Conservation (phyloP, 2,888 invertebrate species). For the Ectemnius lituratus region DNA sequence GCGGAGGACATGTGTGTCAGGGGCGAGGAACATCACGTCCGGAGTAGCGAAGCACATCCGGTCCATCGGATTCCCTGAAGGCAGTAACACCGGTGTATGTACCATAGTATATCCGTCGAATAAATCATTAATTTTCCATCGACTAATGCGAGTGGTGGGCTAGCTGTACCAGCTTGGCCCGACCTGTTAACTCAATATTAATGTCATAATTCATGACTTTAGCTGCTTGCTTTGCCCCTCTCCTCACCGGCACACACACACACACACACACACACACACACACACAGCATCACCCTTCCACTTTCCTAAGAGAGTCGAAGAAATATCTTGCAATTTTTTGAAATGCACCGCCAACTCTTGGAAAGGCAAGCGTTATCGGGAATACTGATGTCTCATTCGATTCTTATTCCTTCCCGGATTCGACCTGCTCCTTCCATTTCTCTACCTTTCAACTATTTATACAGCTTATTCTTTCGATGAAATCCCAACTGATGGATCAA, state of each 20-base stretch:
- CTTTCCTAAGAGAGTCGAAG: too few relatives aligned
- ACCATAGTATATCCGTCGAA: constrained; percentile 23
- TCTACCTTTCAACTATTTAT: background rate
- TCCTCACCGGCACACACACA: too few relatives aligned
- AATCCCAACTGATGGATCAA: too few relatives aligned
- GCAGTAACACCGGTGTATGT: constrained; percentile 73
- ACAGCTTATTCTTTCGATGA: too few relatives aligned
- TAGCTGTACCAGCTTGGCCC: background rate
- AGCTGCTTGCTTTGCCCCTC: too few relatives aligned
- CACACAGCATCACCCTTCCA: too few relatives aligned
- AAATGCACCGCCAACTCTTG: background rate
- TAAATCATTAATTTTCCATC: constrained; percentile 59
- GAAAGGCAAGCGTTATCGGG: too few relatives aligned
- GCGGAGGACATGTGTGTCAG: constrained; percentile 42
- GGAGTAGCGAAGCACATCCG: constrained; percentile 70
- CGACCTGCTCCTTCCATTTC: background rate
- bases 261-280: too few relatives aligned
- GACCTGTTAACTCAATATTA: constrained; percentile 30
- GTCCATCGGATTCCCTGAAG: constrained; percentile 72
- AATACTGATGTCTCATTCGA: too few relatives aligned
- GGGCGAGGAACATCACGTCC: constrained; percentile 69
- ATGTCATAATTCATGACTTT: constrained; percentile 19
- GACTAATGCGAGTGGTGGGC: constrained; percentile 27
- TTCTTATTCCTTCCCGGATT: too few relatives aligned
- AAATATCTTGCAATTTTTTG: too few relatives aligned